Percentiles rank a stretch among this genome's conserved stretches.
phyloP scores from a whole-genome alignment of 2,113 vertebrate species.

The Rhodinocichla rosea region DNA sequence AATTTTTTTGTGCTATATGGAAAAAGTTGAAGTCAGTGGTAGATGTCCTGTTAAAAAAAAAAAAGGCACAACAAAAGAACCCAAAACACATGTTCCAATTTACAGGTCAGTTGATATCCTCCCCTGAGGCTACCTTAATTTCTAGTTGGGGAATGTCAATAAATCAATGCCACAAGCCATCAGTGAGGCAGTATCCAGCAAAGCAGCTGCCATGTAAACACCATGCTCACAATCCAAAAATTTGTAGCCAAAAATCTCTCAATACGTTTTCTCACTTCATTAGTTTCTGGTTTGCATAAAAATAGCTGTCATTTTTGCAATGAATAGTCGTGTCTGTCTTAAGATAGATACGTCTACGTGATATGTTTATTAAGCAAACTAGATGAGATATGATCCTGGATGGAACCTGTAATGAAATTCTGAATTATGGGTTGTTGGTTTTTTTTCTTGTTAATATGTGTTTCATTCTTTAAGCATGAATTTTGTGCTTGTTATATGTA shows the following conservation, averaged over 20 bases:
- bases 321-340: constrained; percentile 6
- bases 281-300: constrained; percentile 5
- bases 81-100: constrained; percentile 38
- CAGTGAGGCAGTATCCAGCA: background rate
- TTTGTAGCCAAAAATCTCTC: background rate
- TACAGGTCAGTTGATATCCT: constrained; percentile 47
- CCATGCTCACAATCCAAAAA: background rate
- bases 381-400: background rate
- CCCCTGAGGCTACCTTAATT: constrained; percentile 15
- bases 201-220: background rate
- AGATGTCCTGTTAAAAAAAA: background rate
- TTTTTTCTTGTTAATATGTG: background rate
- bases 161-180: constrained; percentile 26
- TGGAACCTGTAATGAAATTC: background rate
- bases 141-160: background rate
- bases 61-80: background rate
- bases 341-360: background rate
- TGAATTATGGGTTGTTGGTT: background rate
- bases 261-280: background rate
- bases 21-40: background rate
- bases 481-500: background rate
- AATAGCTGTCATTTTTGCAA: background rate
- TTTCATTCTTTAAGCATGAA: background rate
- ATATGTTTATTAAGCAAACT: constrained; percentile 5
- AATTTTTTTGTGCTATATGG: background rate